phyloP scores from a whole-genome alignment of 2,888 invertebrate species.

The Tiliacea citrago region DNA sequence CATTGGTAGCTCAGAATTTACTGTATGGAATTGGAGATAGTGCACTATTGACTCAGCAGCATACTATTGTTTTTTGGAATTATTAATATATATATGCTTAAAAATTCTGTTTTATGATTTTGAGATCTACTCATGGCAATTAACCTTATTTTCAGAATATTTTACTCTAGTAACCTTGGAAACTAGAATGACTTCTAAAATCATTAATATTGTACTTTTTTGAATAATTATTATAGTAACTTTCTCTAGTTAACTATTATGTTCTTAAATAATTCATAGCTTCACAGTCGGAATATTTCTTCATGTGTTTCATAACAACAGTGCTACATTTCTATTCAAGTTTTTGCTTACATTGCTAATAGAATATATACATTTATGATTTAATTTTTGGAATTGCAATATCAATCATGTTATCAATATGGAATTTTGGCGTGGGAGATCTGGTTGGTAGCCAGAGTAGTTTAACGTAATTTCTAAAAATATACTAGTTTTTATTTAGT shows the following conservation, averaged over 20 bases:
- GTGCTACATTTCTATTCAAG: background rate
- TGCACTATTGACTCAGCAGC: background rate
- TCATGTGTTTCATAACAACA: background rate
- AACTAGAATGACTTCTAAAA: background rate
- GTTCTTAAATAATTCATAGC: conserved; percentile 17
- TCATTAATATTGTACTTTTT: background rate
- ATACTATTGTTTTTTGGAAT: background rate
- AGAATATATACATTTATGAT: background rate
- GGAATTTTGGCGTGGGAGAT: conserved; percentile 51
- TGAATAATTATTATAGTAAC: background rate
- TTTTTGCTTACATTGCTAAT: background rate
- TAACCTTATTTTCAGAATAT: background rate
- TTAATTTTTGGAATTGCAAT: conserved; percentile 11
- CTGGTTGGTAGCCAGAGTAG: conserved; percentile 48
- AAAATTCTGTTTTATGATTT: background rate
- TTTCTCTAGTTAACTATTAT: conserved; percentile 7
- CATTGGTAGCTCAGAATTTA: background rate
- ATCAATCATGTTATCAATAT: conserved; percentile 26
- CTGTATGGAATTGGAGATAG: background rate
- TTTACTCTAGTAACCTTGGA: background rate
- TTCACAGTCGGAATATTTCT: background rate
- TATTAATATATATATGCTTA: background rate
- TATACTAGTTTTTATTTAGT: conserved; percentile 11
- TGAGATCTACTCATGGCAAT: background rate
- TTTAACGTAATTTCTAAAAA: conserved; percentile 46